phyloP scores from a whole-genome alignment of 2,888 invertebrate genomes.

The Drosophila emarginata region DNA sequence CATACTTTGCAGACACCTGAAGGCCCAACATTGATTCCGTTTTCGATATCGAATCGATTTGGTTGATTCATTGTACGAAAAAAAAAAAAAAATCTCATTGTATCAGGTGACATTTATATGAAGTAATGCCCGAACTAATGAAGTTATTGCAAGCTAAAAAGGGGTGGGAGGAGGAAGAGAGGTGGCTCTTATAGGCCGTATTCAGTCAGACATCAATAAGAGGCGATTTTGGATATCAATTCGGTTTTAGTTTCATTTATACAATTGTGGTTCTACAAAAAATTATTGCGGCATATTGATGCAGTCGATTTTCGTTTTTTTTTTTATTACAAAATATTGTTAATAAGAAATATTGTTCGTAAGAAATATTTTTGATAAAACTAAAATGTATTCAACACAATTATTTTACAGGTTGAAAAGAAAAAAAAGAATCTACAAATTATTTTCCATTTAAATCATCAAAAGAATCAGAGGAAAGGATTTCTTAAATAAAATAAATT shows the following conservation, averaged over 20 bases:
- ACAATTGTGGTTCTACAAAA: background rate
- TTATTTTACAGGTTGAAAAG: no score
- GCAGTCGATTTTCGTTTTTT: no score
- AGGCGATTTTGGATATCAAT: no score
- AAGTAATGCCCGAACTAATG: constrained; percentile 63
- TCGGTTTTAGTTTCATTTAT: background rate
- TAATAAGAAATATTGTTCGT: no score
- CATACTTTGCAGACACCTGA: constrained; percentile 8
- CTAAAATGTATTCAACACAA: no score
- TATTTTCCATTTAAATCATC: no score
- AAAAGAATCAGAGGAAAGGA: no score
- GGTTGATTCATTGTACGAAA: constrained; percentile 9
- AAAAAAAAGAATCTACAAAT: no score
- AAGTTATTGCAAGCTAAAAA: constrained; percentile 61
- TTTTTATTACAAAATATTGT: no score
- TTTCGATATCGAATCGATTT: constrained; percentile 21
- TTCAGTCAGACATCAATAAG: background rate
- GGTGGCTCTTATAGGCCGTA: background rate
- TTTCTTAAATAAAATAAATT: no score
- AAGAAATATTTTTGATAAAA: no score
- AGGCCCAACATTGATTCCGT: constrained; percentile 17
- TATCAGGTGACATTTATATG: constrained; percentile 59
- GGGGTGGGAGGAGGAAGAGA: background rate
- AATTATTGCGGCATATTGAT: background rate
- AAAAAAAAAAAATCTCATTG: constrained; percentile 9